Conservation (phyloP, 1,140 invertebrate species). For the Homalodisca vitripennis region DNA sequence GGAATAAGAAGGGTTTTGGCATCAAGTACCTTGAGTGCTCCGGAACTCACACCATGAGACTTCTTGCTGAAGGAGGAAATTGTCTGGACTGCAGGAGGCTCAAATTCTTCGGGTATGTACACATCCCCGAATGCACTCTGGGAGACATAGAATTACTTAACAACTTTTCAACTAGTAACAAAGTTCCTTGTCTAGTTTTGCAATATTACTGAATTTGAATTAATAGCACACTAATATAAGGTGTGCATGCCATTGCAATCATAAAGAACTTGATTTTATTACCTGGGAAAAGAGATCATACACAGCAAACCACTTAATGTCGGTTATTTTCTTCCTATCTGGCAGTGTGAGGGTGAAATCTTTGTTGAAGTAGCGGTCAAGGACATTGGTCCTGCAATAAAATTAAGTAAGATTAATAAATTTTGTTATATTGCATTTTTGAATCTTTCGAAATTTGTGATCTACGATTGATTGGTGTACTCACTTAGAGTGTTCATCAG, state of each 20-base stretch:
- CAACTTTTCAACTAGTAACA: no score
- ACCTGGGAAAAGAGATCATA: slow-evolving; percentile 82
- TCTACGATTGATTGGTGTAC: slow-evolving; percentile 44
- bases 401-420: no score
- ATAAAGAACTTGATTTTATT: no score
- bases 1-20: slow-evolving; percentile 76
- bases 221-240: no score
- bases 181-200: no score
- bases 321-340: slow-evolving; percentile 82
- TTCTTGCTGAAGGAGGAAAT: slow-evolving; percentile 68
- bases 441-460: no score
- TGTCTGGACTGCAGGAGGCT: slow-evolving; percentile 74
- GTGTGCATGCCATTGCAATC: no score
- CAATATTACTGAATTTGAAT: no score
- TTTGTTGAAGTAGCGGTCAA: slow-evolving; percentile 82
- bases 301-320: slow-evolving; percentile 88
- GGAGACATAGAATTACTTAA: no score
- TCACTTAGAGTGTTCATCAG: slow-evolving; percentile 83
- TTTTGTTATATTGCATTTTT: no score
- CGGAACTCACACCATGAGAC: slow-evolving; percentile 69
- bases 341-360: slow-evolving; percentile 82
- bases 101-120: slow-evolving; percentile 87
- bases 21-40: slow-evolving; percentile 72
- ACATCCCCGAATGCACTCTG: slow-evolving; percentile 87
- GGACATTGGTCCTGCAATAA: slow-evolving; percentile 80